Evolutionary conservation across 2,797 vertebrate species (phyloP).

Genomic region (Siniperca undulata): DNA sequence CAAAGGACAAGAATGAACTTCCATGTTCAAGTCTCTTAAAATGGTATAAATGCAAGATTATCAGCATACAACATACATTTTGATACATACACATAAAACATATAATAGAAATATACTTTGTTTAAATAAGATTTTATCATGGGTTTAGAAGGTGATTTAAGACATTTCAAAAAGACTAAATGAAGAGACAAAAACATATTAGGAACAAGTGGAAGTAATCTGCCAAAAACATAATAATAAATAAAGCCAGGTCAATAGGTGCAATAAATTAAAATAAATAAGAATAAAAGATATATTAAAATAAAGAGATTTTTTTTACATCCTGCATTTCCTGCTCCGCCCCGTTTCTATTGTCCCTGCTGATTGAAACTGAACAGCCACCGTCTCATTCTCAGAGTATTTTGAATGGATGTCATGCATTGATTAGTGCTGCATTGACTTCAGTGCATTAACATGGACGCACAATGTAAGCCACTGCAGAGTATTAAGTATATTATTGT

Average conservation of each 20-base stretch:
- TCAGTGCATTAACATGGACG: constrained; percentile 50
- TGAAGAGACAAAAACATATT: neutral
- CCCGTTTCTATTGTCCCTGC: constrained; percentile 32
- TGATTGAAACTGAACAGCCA: constrained; percentile 46
- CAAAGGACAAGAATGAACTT: neutral
- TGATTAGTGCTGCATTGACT: constrained; percentile 60
- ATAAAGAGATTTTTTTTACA: constrained; percentile 4
- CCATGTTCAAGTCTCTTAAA: neutral
- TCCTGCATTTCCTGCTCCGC: neutral
- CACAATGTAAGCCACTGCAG: constrained; percentile 50
- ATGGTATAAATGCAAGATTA: neutral
- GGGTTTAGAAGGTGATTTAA: neutral
- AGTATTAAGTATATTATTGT: constrained; percentile 73
- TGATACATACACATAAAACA: neutral
- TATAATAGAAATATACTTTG: neutral
- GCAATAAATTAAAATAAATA: neutral
- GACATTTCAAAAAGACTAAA: neutral
- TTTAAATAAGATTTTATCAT: neutral
- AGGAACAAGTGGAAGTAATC: neutral
- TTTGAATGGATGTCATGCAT: constrained; percentile 57
- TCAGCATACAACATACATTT: neutral
- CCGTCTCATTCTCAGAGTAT: constrained; percentile 34
- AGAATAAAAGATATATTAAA: neutral
- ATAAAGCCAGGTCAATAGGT: neutral
- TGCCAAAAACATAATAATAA: neutral